Percentiles rank a stretch among this genome's conserved stretches.
phyloP scores from a whole-genome alignment of 1,140 invertebrate genomes.

The Sarcophaga bullata region DNA sequence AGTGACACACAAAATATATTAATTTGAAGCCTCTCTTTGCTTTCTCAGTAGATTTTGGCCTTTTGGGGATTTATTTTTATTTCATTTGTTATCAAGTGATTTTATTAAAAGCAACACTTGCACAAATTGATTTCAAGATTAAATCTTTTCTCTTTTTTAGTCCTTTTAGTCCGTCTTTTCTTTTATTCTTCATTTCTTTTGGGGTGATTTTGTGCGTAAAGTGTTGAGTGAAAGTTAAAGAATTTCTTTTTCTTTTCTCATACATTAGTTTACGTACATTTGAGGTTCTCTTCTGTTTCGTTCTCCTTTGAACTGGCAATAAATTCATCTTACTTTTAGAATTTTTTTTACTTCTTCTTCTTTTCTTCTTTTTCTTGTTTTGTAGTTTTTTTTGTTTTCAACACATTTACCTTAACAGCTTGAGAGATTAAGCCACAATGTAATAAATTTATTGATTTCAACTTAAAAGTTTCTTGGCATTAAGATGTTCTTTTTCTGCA shows the following conservation, averaged over 20 bases:
- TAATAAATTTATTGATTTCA: conserved; percentile 8
- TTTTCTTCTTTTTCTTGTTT: too few species aligned
- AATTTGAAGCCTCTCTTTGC: too few species aligned
- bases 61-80: too few species aligned
- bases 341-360: too few species aligned
- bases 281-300: neutral
- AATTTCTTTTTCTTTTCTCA: neutral
- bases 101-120: conserved; percentile 37
- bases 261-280: conserved; percentile 6
- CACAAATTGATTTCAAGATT: conserved; percentile 35
- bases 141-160: neutral
- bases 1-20: too few species aligned
- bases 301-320: too few species aligned
- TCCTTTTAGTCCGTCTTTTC: neutral
- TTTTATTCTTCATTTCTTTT: neutral
- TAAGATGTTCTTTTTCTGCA: too few species aligned
- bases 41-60: too few species aligned
- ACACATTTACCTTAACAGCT: too few species aligned
- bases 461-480: neutral
- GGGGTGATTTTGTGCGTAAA: neutral
- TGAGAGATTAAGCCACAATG: neutral
- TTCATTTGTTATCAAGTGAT: neutral
- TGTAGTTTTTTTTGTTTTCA: too few species aligned
- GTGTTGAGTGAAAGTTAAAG: neutral
- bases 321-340: too few species aligned